These are phyloP conservation scores for Pocota personata DNA, from an alignment of 2,888 invertebrate genomes.

Conservation along the genomic window DNA sequence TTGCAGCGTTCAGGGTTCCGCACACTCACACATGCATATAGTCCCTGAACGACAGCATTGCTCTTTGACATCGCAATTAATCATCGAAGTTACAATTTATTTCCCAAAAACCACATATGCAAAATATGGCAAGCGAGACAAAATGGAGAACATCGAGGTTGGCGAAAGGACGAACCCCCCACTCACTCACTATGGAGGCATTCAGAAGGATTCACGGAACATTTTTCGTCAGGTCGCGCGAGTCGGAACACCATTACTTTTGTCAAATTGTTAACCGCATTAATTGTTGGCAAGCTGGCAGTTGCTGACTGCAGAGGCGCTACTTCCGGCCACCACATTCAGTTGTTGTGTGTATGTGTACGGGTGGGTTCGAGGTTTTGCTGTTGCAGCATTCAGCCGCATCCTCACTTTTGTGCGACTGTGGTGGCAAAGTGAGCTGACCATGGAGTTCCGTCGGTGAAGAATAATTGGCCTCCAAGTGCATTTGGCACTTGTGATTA, in stretches of 20 bases:
- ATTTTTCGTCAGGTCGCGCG: conserved; percentile 72
- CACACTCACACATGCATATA: background rate
- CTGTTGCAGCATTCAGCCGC: conserved; percentile 46
- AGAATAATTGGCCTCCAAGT: conserved; percentile 74
- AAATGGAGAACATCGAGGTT: conserved; percentile 33
- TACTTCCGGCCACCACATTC: conserved; percentile 62
- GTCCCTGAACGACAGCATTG: conserved; percentile 45
- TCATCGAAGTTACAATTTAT: conserved; percentile 74
- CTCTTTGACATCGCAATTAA: conserved; percentile 73
- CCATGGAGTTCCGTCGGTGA: conserved; percentile 44
- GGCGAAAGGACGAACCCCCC: conserved; percentile 6
- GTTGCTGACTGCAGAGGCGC: conserved; percentile 71
- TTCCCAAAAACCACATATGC: conserved; percentile 70
- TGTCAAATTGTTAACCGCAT: conserved; percentile 74
- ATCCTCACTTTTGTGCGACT: conserved; percentile 32
- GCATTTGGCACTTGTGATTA: conserved; percentile 74
- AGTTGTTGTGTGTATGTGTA: background rate
- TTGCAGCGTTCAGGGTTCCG: conserved; percentile 13
- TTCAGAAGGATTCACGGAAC: conserved; percentile 7
- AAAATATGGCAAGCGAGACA: conserved; percentile 54
- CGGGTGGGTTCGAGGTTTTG: background rate
- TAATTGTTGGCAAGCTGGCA: conserved; percentile 72
- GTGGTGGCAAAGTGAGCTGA: conserved; percentile 21
- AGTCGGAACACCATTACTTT: conserved; percentile 67
- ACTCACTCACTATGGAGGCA: background rate